Conservation (phyloP, 2,888 invertebrate genomes). For the Tachystola acroxantha region DNA sequence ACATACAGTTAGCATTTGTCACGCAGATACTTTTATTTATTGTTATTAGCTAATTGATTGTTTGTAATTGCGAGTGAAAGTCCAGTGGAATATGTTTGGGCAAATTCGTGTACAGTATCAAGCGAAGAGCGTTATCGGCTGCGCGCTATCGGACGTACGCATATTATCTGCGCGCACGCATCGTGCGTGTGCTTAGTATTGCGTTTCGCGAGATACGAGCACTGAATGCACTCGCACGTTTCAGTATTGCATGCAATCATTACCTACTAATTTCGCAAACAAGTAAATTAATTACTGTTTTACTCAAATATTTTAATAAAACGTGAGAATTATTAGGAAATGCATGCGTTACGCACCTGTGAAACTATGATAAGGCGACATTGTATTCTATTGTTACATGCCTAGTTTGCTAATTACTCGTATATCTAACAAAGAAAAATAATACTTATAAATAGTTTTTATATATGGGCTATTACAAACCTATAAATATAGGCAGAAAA, state of each 20-base stretch:
- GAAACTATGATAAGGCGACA: constrained; percentile 5
- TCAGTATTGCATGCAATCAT: constrained; percentile 48
- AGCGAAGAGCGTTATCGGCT: constrained; percentile 50
- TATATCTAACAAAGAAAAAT: too few species aligned
- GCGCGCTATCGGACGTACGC: constrained; percentile 51
- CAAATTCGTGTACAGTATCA: constrained; percentile 45
- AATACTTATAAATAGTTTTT: too few species aligned
- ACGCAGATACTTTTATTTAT: background rate
- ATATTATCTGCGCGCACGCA: constrained; percentile 59
- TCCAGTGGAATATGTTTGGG: constrained; percentile 33
- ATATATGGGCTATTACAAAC: too few species aligned
- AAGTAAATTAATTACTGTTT: constrained; percentile 19
- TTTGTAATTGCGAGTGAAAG: constrained; percentile 18
- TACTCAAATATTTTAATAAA: constrained; percentile 29
- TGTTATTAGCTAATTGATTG: constrained; percentile 1
- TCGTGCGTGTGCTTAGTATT: constrained; percentile 53
- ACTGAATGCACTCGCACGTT: constrained; percentile 51
- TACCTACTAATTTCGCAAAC: constrained; percentile 62
- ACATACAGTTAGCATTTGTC: background rate
- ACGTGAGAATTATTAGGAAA: constrained; percentile 67
- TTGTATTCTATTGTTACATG: background rate
- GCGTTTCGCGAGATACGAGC: constrained; percentile 65
- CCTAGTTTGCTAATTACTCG: background rate
- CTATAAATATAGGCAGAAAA: too few species aligned
- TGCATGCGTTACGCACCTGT: constrained; percentile 64